Conservation (phyloP, 2,888 invertebrate species). For the Aphelenchoides bicaudatus region DNA sequence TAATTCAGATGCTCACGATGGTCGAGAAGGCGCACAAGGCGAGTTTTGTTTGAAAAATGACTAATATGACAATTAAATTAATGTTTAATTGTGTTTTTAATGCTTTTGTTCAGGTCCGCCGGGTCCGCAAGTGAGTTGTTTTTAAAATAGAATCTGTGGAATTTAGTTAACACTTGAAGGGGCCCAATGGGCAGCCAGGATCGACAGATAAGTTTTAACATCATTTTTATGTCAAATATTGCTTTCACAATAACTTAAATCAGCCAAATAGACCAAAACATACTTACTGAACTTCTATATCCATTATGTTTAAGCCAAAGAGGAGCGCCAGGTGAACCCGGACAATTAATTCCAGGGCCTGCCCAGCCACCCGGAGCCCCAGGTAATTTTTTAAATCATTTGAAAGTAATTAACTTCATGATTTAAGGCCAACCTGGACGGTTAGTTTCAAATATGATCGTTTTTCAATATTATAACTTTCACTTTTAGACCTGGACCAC, state of each 20-base stretch:
- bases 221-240: too few relatives aligned
- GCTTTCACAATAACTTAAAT: too few relatives aligned
- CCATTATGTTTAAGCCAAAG: too few relatives aligned
- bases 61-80: neutral
- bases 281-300: too few relatives aligned
- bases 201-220: constrained; percentile 40
- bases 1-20: too few relatives aligned
- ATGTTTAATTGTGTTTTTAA: neutral
- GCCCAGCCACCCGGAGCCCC: constrained; percentile 31
- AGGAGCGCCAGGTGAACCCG: constrained; percentile 42
- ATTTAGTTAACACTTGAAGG: constrained; percentile 25
- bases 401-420: constrained; percentile 4
- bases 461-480: too few relatives aligned
- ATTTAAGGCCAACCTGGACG: too few relatives aligned
- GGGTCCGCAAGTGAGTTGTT: constrained; percentile 41
- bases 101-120: constrained; percentile 29
- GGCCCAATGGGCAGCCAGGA: constrained; percentile 51
- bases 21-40: constrained; percentile 21
- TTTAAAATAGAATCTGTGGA: neutral
- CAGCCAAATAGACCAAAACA: too few relatives aligned
- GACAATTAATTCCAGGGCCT: constrained; percentile 34
- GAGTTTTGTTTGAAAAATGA: neutral
- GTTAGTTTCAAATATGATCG: too few relatives aligned
- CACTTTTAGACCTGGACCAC: too few relatives aligned
- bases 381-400: constrained; percentile 24